These are phyloP conservation scores for Pelodiscus sinensis DNA, from an alignment of 2,113 vertebrate genomes.

Conservation along the genomic window DNA sequence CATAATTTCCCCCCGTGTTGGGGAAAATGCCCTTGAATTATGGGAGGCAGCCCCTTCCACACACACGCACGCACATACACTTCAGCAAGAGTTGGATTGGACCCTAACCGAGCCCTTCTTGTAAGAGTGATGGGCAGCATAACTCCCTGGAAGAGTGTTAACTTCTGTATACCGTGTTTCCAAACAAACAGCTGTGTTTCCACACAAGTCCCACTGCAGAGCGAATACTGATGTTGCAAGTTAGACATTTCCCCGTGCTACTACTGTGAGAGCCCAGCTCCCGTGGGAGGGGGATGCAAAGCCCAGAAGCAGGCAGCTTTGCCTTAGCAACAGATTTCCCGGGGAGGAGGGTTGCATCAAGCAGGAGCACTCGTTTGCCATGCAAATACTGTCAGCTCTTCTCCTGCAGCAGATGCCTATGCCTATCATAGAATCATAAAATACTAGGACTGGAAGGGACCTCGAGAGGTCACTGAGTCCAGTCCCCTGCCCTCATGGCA, in stretches of 20 bases:
- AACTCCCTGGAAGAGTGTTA: neutral
- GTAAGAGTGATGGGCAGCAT: neutral
- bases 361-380: neutral
- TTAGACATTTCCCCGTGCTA: neutral
- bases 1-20: neutral
- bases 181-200: neutral
- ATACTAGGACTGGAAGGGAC: too few species aligned
- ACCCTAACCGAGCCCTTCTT: neutral
- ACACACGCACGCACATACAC: too few species aligned
- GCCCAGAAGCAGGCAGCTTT: neutral
- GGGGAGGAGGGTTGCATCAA: rapidly evolving
- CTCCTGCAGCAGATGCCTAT: neutral
- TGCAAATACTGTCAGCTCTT: neutral
- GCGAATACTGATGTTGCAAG: neutral
- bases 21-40: neutral
- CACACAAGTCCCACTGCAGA: neutral
- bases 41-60: neutral
- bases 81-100: neutral
- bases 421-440: too few species aligned
- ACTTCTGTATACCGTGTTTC: neutral
- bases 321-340: neutral
- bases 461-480: too few species aligned
- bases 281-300: neutral
- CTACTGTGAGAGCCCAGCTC: neutral
- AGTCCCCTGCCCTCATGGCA: too few species aligned